Base-by-base conservation (phyloP, 2,888 invertebrate species). In the Chrysomela aeneicollis region DNA sequence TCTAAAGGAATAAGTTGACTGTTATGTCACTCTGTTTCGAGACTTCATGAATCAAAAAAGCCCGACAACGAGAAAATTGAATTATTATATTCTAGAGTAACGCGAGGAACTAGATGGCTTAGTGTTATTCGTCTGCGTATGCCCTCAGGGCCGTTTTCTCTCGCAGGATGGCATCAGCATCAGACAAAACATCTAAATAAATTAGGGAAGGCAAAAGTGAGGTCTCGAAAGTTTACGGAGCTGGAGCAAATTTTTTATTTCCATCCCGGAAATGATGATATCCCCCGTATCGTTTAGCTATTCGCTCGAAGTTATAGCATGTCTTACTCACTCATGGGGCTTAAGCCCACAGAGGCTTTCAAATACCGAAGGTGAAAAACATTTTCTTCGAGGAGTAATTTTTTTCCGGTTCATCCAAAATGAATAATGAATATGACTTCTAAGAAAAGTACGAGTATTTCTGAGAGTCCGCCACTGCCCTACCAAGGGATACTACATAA, bases 131-230 rank as follows among this genome's bases (percentile, higher is more conserved):
- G 46, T 26, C 6, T n/a, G 37, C 57, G 17, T 47, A 26, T 47
- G 22, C 46, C 46, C 22, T 42, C 9, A 1, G 46, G 30, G 19
- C 50, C 55, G 50, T 47, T 35, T 12, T 46, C 46, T 21, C 46
- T 42, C 35, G 35, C 15, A 22, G 35, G 35, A 61, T 57, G 53
- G 51, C 57, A n/a, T 15, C 42, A 64, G 51, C 57, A n/a, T 15
- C 42, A 64, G 60, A 60, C 60, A 50, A 61, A 42, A 52, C 52
- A 49, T 60, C 32, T 64, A 53, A 64, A 64, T 61, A 61, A 64
- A 64, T 64, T 64, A 64, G 42, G 49, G 21, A 42, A 58, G 60
- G 58, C 61, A 64, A 26, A 55, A 54, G 26, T 37, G 37, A 53
- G 42, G 58, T 18, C 37, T 35, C 49, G 26, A 63, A 42, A 59